Base-by-base conservation (phyloP, 2,888 invertebrate genomes). In the Rotaria magnacalcarata region DNA sequence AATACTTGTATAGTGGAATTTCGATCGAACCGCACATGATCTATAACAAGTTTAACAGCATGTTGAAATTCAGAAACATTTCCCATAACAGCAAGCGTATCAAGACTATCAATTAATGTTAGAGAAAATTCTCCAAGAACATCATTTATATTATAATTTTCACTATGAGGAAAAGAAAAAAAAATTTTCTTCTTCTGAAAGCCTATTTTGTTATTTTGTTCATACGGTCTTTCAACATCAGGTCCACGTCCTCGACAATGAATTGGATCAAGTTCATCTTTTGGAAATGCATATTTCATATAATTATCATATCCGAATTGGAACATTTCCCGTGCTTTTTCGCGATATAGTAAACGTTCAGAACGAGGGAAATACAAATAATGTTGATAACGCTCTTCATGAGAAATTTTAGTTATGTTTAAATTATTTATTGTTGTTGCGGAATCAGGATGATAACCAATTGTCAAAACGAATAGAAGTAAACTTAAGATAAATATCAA, bases 121-220 rank as follows among this genome's bases (percentile, higher is more conserved):
- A 93, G 90, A 74, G 92, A 92, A 89, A 93, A 93, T 89, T 93
- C 93, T 74, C 93, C 93, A 8, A 94, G 90, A 16, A 93, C 93
- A 90, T 93, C 93, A 90, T 94, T 94, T 87, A 93, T 93, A 89
- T 93, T 94, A 87, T 93, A 93, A 89, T 94, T 94, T 86, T 92
- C 92, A 87, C 93, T 93, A 89, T 87, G 91, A 90, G 52, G 86
- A 87, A 87, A 85, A 86, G 10, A 21, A 87, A 85, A 41, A 21
- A 19, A 47, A 47, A 41, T 8, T 7, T 16, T 11, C 5, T 14
- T 24, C 0, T 16, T 11, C 50, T 14, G 27, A 56, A 21, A 2
- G 16, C 50, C 41, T 41, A n/a, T 56, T 58, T 67, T 56, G 6
- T 8, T 85, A 1, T 21, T 43, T 75, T 16, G 8, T 11, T 90